These are phyloP conservation scores for Punctoribates punctum DNA, from an alignment of 2,888 invertebrate species.

Conservation along the genomic window DNA sequence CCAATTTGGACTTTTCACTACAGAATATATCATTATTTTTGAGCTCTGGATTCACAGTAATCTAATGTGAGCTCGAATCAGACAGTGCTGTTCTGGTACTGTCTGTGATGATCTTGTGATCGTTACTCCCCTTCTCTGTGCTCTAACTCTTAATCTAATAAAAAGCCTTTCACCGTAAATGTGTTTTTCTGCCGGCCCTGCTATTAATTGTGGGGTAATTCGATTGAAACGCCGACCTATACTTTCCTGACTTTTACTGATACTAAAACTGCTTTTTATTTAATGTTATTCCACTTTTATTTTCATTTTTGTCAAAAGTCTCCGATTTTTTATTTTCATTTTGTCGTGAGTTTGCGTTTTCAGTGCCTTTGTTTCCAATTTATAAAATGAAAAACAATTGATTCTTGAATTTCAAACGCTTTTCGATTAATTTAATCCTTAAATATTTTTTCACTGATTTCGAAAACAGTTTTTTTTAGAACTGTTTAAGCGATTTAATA, in stretches of 20 bases:
- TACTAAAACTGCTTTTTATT: slow-evolving; percentile 25
- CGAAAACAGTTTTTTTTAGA: too few relatives aligned
- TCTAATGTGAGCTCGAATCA: slow-evolving; percentile 24
- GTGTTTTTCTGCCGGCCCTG: slow-evolving; percentile 45
- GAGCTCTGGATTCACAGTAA: background rate
- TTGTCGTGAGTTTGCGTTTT: background rate
- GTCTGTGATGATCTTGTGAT: background rate
- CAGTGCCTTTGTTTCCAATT: background rate
- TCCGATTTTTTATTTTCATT: slow-evolving; percentile 14
- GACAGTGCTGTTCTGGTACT: slow-evolving; percentile 17
- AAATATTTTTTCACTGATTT: too few relatives aligned
- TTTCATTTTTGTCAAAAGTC: background rate
- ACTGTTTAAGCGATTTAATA: too few relatives aligned
- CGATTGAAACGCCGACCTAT: slow-evolving; percentile 44
- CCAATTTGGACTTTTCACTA: background rate
- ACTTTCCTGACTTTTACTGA: slow-evolving; percentile 26
- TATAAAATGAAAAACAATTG: background rate
- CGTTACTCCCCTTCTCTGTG: slow-evolving; percentile 30
- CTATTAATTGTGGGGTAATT: slow-evolving; percentile 48
- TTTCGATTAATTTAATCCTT: background rate
- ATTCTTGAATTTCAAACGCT: background rate
- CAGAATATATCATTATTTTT: slow-evolving; percentile 18
- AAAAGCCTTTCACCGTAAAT: slow-evolving; percentile 49
- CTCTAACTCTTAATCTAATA: slow-evolving; percentile 47
- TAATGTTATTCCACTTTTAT: background rate